A percentile compares a stretch with the other conserved stretches of the same genome.
Evolutionary conservation across 2,888 invertebrate species (phyloP).

Genomic region (Eulithis prunata): DNA sequence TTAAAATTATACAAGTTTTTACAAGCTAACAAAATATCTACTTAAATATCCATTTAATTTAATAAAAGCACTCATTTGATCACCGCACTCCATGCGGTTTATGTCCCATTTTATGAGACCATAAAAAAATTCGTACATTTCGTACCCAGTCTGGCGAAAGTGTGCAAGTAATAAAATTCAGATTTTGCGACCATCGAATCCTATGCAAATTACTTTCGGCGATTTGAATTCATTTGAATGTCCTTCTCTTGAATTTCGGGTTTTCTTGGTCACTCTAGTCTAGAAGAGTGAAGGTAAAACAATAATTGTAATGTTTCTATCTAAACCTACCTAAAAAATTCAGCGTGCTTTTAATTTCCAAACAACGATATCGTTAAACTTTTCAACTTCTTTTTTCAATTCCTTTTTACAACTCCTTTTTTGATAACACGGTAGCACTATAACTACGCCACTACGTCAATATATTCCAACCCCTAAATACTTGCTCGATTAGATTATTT

Average conservation of each 20-base stretch:
- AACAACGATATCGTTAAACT: too few relatives aligned
- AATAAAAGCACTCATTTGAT: conserved; percentile 31
- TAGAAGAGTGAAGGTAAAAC: background rate
- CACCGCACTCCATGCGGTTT: conserved; percentile 25
- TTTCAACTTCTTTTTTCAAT: too few relatives aligned
- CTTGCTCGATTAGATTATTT: conserved; percentile 27
- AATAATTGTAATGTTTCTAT: too few relatives aligned
- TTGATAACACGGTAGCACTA: background rate
- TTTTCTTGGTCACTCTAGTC: conserved; percentile 1
- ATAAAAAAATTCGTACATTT: conserved; percentile 32
- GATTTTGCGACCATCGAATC: conserved; percentile 34
- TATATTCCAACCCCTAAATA: conserved; percentile 18
- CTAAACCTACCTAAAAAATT: too few relatives aligned
- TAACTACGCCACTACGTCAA: background rate
- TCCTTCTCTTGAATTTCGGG: background rate
- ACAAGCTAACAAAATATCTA: conserved; percentile 7
- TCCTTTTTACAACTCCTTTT: too few relatives aligned
- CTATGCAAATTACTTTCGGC: conserved; percentile 39
- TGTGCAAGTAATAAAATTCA: conserved; percentile 39
- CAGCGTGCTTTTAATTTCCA: too few relatives aligned
- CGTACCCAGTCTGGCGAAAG: conserved; percentile 26
- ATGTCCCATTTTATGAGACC: conserved; percentile 27
- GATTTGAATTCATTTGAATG: conserved; percentile 38
- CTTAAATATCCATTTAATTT: conserved; percentile 30
- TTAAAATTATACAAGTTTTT: conserved; percentile 2